These are phyloP conservation scores for Sinopyrophorus schimmeli DNA, from an alignment of 2,888 invertebrate species.

Conservation along the genomic window DNA sequence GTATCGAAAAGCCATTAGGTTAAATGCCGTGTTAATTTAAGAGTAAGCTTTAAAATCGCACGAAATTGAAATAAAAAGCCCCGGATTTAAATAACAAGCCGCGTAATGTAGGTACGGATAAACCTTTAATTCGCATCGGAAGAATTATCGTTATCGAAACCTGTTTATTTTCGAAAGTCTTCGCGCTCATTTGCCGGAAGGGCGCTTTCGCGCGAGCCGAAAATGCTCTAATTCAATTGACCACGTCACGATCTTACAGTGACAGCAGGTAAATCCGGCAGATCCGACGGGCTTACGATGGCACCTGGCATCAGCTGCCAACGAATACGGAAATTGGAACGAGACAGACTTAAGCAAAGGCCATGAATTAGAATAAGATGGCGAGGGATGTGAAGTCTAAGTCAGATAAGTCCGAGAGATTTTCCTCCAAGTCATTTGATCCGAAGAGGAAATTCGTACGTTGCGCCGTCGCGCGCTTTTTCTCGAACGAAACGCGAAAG, in stretches of 20 bases:
- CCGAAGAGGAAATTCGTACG: conserved; percentile 54
- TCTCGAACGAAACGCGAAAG: conserved; percentile 13
- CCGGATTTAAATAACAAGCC: conserved; percentile 52
- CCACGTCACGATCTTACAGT: conserved; percentile 46
- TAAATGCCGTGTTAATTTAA: conserved; percentile 54
- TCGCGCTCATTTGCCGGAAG: conserved; percentile 34
- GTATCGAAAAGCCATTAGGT: conserved; percentile 54
- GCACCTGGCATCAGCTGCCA: conserved; percentile 50
- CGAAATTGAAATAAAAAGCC: conserved; percentile 55
- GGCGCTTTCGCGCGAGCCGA: conserved; percentile 39
- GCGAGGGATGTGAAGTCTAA: conserved; percentile 46
- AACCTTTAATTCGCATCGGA: conserved; percentile 43
- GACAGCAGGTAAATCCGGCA: conserved; percentile 51
- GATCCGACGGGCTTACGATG: conserved; percentile 50
- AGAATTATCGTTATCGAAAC: conserved; percentile 39
- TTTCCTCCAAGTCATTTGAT: conserved; percentile 54
- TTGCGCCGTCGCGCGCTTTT: conserved; percentile 29
- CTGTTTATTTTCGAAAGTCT: conserved; percentile 35
- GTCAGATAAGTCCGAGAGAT: conserved; percentile 51
- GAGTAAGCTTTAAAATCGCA: conserved; percentile 51
- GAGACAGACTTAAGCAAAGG: conserved; percentile 35
- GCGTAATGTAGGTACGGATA: conserved; percentile 45
- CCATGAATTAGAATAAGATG: conserved; percentile 41
- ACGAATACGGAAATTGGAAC: conserved; percentile 41
- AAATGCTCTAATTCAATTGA: conserved; percentile 48